These are phyloP conservation scores for Anorthoa munda DNA, from an alignment of 2,888 invertebrate species.

Conservation along the genomic window DNA sequence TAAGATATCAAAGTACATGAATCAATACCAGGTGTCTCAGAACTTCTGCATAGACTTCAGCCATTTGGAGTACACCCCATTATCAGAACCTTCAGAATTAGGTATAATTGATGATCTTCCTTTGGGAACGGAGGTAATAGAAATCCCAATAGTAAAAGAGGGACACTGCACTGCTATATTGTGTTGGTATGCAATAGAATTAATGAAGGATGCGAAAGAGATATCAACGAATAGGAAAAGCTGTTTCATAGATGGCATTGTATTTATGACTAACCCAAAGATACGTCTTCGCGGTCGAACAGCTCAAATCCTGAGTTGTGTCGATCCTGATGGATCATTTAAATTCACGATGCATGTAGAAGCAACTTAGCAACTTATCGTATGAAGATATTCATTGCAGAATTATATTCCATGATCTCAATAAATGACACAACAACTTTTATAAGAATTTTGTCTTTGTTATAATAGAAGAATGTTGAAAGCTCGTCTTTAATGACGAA, in stretches of 20 bases:
- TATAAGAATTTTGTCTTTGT: conserved; percentile 36
- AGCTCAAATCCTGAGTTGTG: conserved; percentile 77
- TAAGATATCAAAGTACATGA: conserved; percentile 90
- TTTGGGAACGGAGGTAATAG: conserved; percentile 67
- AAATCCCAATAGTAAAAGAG: conserved; percentile 76
- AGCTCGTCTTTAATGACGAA: conserved; percentile 13
- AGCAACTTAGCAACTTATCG: conserved; percentile 36
- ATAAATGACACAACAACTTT: conserved; percentile 28
- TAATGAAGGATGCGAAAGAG: conserved; percentile 79
- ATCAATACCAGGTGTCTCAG: conserved; percentile 91
- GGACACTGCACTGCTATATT: conserved; percentile 89
- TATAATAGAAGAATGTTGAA: conserved; percentile 30
- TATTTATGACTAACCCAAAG: conserved; percentile 84
- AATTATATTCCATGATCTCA: conserved; percentile 49
- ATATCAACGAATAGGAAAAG: conserved; percentile 85
- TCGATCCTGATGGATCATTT: conserved; percentile 80
- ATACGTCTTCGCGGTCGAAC: conserved; percentile 74
- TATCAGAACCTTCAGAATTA: conserved; percentile 79
- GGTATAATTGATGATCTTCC: conserved; percentile 69
- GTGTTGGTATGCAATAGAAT: conserved; percentile 90
- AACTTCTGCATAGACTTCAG: conserved; percentile 88
- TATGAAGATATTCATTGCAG: background rate
- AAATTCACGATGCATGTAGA: conserved; percentile 76
- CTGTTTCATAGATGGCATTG: conserved; percentile 87
- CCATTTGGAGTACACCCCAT: conserved; percentile 81